phyloP scores from a whole-genome alignment of 1,140 invertebrate genomes.

The Zophobas atratus region DNA sequence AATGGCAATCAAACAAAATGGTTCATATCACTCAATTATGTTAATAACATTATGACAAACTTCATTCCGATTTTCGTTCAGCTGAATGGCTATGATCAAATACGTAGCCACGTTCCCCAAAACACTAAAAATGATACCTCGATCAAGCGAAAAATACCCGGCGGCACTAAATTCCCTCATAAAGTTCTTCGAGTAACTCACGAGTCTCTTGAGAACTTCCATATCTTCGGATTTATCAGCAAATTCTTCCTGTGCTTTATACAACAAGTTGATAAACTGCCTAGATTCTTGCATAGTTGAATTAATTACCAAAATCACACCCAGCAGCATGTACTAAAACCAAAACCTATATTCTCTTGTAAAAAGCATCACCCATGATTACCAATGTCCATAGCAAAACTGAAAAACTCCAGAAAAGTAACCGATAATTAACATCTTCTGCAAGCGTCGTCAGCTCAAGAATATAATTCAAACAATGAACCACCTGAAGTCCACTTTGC shows the following conservation, averaged over 20 bases:
- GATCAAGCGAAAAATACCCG: background rate
- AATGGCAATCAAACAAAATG: too few species aligned
- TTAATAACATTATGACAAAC: too few species aligned
- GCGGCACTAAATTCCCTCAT: background rate
- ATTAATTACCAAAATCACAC: background rate
- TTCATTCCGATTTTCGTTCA: background rate
- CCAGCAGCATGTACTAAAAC: background rate
- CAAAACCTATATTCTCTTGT: background rate
- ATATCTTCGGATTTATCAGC: background rate
- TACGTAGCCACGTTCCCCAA: background rate
- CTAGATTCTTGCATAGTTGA: background rate
- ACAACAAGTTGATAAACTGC: background rate
- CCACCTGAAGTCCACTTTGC: conserved; percentile 12
- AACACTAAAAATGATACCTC: background rate
- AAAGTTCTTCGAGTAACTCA: background rate
- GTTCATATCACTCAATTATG: too few species aligned
- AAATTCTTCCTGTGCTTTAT: background rate
- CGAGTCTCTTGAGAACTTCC: background rate
- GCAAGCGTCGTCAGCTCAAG: too few species aligned
- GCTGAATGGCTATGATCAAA: background rate
- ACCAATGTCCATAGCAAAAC: too few species aligned
- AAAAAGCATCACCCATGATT: too few species aligned
- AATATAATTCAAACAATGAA: background rate
- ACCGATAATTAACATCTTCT: too few species aligned
- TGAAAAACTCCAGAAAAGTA: too few species aligned